Evolutionary conservation across 2,888 invertebrate species (phyloP), one percentile per base, ranked within the genome.

Genomic region (Thalpophila matura): DNA sequence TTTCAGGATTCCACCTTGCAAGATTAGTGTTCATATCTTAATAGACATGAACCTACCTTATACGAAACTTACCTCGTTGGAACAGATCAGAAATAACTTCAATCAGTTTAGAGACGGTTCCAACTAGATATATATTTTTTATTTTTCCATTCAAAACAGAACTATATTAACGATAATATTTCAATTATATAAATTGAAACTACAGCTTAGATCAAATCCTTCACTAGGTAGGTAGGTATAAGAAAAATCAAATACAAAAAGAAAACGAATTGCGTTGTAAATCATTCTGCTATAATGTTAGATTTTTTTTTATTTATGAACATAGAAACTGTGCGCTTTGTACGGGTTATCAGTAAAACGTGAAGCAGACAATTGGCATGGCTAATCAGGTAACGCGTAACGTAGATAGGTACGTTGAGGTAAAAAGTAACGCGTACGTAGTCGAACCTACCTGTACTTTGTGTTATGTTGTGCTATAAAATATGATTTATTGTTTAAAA

Each of bases 321-420:
- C 22, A 64, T n/a, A 61, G 57, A 58, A 63, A 66, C 60, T 1
- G 50, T 55, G 57, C 42, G 58, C 60, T 64, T 53, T 29, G 70
- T 62, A 26, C 62, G 16, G 54, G 53, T 75, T 79, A 80, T 79
- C 75, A 71, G 73, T 33, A 59, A 61, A 67, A 76, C 68, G 56
- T 58, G 60, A 68, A 64, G 57, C 54, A 74, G 65, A 74, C 63
- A 75, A 80, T 79, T 78, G 71, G 61, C 75, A 74, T 80, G 18
- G 31, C 71, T 68, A 78, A 80, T 76, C 65, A 62, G 58, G 33
- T 80, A 54, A 79, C 50, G 78, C 79, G 78, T 78, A 64, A 62
- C 79, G 70, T 68, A 60, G 73, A 79, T 73, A 60, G 73, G 77
- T 73, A 75, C 37, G 63, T 50, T 51, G 29, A 40, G 53, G 57